These are phyloP conservation scores for Cyclophora albipunctata DNA, from an alignment of 2,888 invertebrate genomes.

Conservation along the genomic window DNA sequence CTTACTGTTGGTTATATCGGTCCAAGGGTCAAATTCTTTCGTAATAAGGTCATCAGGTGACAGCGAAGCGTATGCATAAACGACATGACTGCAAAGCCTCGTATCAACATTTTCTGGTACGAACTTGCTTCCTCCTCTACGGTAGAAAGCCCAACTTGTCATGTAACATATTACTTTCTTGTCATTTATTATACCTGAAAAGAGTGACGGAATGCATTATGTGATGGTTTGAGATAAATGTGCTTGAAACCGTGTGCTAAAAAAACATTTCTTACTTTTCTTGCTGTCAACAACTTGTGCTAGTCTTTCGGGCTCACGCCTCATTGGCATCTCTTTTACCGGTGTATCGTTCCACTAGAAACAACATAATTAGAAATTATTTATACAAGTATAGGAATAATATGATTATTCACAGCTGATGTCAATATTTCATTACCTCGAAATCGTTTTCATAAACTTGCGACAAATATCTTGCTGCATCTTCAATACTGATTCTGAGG, in stretches of 20 bases:
- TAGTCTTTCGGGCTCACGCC: slow-evolving; percentile 33
- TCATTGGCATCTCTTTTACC: slow-evolving; percentile 30
- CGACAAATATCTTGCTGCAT: slow-evolving; percentile 53
- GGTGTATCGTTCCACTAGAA: slow-evolving; percentile 41
- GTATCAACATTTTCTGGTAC: slow-evolving; percentile 90
- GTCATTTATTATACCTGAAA: slow-evolving; percentile 50
- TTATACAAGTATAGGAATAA: not conserved
- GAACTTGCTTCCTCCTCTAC: slow-evolving; percentile 88
- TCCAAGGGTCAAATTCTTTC: slow-evolving; percentile 90
- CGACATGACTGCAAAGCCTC: slow-evolving; percentile 88
- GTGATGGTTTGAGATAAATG: too few species aligned
- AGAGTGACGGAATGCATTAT: too few species aligned
- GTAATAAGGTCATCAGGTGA: slow-evolving; percentile 85
- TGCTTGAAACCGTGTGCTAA: too few species aligned
- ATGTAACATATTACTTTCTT: slow-evolving; percentile 86
- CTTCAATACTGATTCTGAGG: slow-evolving; percentile 60
- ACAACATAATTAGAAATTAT: slow-evolving; percentile 13
- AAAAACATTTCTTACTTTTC: slow-evolving; percentile 33
- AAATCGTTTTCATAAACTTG: slow-evolving; percentile 61
- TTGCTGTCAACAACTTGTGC: slow-evolving; percentile 34
- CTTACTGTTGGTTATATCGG: slow-evolving; percentile 89
- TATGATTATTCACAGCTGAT: too few species aligned
- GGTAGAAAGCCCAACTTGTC: slow-evolving; percentile 92
- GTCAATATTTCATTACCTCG: slow-evolving; percentile 37
- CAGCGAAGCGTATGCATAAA: slow-evolving; percentile 92